Base-by-base conservation (phyloP, 2,888 invertebrate species). In the Protodeltote pygarga region DNA sequence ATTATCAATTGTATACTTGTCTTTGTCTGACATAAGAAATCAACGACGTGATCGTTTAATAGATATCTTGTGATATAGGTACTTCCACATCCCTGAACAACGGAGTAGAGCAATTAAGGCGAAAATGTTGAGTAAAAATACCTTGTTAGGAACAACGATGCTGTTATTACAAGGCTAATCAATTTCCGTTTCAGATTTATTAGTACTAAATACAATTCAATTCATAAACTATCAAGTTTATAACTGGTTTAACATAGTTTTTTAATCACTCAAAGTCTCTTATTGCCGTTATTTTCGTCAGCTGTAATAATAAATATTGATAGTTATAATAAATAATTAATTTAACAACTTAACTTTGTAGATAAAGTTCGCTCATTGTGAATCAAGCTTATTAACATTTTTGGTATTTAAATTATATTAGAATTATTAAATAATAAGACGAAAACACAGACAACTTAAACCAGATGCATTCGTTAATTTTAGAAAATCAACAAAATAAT, bases 201-300 rank as follows among this genome's bases (percentile, higher is more conserved):
- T 34, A 40, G 9, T 6, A 32, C 9, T 15, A 0, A 44, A 37
- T 44, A 24, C 38, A 21, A 37, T 6, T 23, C 20, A 9, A 40
- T 42, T 42, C 19, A 42, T 40, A 34, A 34, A 6, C 11, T 1
- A 21, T 42, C 42, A 25, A 39, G 44, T 47, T 57, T 38, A 5
- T 29, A 20, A 28, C 4, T 23, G 8, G 20, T 17, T 37, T 20
- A 6, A 15, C 13, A 19, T 24, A 0, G 32, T 55, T 17, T 10
- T 11, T 34, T 34, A 31, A 13, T 31, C 24, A 38, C 2, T 39
- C 1, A 58, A 17, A 31, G 25, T 38, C 28, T 24, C 31, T 19
- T 11, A 11, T n/a, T 9, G 6, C 60, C 53, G 59, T 50, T 57
- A 45, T 37, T 50, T 33, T 38, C 29, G n/a, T n/a, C n/a, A n/a